Conservation (phyloP, 1,140 invertebrate genomes). For the Pseudobourletiella spinata region DNA sequence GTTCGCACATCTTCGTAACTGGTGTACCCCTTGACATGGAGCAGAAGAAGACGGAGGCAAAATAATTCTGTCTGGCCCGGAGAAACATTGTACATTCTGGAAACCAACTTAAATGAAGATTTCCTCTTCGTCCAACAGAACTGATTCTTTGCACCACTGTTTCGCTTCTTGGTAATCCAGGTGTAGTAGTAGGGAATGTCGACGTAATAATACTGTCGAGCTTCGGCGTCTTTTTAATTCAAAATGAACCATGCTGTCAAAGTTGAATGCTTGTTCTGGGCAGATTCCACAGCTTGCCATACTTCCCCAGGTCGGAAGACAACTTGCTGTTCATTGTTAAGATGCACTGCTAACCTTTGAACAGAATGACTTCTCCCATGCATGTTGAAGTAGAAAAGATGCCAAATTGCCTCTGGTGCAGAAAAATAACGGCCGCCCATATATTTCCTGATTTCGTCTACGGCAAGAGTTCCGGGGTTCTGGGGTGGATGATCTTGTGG, state of each 20-base stretch:
- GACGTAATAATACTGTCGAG: constrained; percentile 29
- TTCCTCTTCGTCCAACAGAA: constrained; percentile 20
- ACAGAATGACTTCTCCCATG: constrained; percentile 36
- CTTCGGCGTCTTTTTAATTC: constrained; percentile 4
- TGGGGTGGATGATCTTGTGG: neutral
- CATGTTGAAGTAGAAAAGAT: constrained; percentile 30
- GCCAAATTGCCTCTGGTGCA: constrained; percentile 38
- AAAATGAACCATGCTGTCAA: neutral
- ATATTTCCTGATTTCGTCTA: constrained; percentile 36
- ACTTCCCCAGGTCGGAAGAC: too few species aligned
- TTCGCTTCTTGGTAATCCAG: constrained; percentile 4
- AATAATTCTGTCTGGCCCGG: neutral
- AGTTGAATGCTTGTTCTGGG: neutral
- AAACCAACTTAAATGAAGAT: neutral
- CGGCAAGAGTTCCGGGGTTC: too few species aligned
- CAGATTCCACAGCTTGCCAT: too few species aligned
- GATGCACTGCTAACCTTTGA: constrained; percentile 39
- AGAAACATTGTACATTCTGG: neutral
- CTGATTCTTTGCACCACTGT: too few species aligned
- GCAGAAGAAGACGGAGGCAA: constrained; percentile 34
- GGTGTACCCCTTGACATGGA: constrained; percentile 34
- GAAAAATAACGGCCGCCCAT: constrained; percentile 37
- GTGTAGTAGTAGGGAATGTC: constrained; percentile 32
- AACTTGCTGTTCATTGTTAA: too few species aligned
- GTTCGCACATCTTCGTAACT: constrained; percentile 26